phyloP scores from a whole-genome alignment of 2,797 vertebrate species.

The Myotis daubentonii region DNA sequence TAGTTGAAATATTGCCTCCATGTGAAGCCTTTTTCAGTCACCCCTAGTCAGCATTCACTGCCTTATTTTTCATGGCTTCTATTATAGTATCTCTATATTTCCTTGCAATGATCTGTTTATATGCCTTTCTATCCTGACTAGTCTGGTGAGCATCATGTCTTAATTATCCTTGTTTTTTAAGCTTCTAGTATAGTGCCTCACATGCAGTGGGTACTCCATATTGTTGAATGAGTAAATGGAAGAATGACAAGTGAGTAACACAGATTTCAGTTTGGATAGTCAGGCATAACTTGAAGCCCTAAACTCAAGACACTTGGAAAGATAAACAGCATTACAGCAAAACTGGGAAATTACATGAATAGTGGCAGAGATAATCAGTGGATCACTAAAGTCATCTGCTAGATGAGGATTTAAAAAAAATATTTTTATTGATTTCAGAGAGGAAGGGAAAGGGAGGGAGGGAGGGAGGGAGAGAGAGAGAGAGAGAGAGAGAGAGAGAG shows the following conservation, averaged over 20 bases:
- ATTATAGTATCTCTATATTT: background rate
- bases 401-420: no score
- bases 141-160: background rate
- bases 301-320: constrained; percentile 26
- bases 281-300: background rate
- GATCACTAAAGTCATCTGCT: background rate
- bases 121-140: constrained; percentile 2
- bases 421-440: no score
- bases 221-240: background rate
- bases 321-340: background rate
- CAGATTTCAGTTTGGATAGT: constrained; percentile 9
- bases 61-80: background rate
- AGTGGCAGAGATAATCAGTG: background rate
- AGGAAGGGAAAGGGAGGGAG: no score
- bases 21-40: background rate
- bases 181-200: background rate
- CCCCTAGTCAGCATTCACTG: background rate
- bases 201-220: background rate
- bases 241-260: background rate
- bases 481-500: no score
- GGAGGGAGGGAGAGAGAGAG: no score
- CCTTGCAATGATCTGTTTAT: background rate
- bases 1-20: background rate
- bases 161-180: background rate
- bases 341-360: background rate